Base-by-base conservation (phyloP, 2,113 vertebrate genomes). In the Lophius piscatorius region DNA sequence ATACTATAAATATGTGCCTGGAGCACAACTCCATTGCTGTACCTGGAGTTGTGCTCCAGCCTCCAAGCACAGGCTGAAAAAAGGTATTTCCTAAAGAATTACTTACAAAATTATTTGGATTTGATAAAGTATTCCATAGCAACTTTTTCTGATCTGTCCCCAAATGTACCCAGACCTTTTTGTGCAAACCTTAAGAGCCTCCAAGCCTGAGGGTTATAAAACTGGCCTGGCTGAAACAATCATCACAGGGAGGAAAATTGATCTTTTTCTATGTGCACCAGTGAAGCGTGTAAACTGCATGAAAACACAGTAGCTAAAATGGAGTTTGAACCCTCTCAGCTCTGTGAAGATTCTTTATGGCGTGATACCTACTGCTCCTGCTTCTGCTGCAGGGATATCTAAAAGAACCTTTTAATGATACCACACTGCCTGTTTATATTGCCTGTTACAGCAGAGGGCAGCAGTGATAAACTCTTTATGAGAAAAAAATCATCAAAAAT, bases 401-500 rank as follows among this genome's bases (percentile, higher is more conserved):
- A 35, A 59, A 61, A 71, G 63, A 73, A 51, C 17, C 34, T 4
- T 48, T 82, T 79, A 12, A 79, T 70, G 46, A 62, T n/a, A 52
- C 54, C 24, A 4, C 40, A 41, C 26, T 13, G 34, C 60, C 39
- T 2, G 50, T 52, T 23, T 23, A 18, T 24, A 41, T 6, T 46
- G 16, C 18, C 38, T 18, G n/a, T 65, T n/a, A 34, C 81, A 83
- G 77, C 74, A 78, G 77, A 83, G 81, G 81, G 81, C 81, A 80
- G 81, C 76, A 80, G 31, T 54, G 76, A 35, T 60, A 14, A 70
- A 61, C n/a, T n/a, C n/a, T n/a, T n/a, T n/a, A n/a, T n/a, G n/a
- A n/a, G n/a, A n/a, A n/a, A n/a, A n/a, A n/a, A n/a, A n/a, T n/a
- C n/a, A n/a, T n/a, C n/a, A n/a, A n/a, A n/a, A n/a, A n/a, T n/a